Evolutionary conservation across 2,113 vertebrate genomes (phyloP), one percentile per base, ranked within the genome.

Genomic region (Nothoprocta perdicaria): DNA sequence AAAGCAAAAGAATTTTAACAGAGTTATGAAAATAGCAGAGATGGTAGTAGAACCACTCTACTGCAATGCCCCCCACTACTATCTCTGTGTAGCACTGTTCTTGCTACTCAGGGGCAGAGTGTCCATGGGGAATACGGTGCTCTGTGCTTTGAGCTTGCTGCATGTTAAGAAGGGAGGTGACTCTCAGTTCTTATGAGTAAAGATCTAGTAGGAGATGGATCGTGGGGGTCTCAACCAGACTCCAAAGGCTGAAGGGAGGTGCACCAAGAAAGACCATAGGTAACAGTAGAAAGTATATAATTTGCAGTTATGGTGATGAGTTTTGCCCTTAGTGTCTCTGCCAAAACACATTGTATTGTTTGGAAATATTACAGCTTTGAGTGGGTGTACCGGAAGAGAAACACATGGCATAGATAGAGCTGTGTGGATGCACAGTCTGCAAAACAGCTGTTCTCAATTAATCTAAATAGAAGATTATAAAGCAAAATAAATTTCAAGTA

Each of bases 261-360:
- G 26, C 2, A 50, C 0, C 1, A 41, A 80, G 82, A 73, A 0
- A 5, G 15, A 18, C 24, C 11, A 27, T 18, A 75, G 24, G 3
- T 38, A 61, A n/a, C 69, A 65, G 38, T 9, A 77, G 77, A 33
- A 86, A 24, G 16, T 66, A 26, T 23, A 15, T 66, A 53, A 62
- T 69, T 62, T 77, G 61, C 0, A 0, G 9, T 21, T 50, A 12
- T 41, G 72, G 31, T 38, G 55, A 77, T 84, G 65, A 53, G 35
- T 41, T 89, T 84, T 86, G 23, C 38, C 88, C 48, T 76, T 88
- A 76, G 27, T 63, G 24, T 58, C 65, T 78, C 50, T 63, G 21
- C 43, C 45, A 24, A 52, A 88, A 7, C 10, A 66, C 4, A 19
- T 61, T 60, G 12, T 57, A n/a, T 86, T 89, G n/a, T 31, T 84